Evolutionary conservation across 2,113 vertebrate species (phyloP), one percentile per base, ranked within the genome.

Genomic region (Callionymus lyra): DNA sequence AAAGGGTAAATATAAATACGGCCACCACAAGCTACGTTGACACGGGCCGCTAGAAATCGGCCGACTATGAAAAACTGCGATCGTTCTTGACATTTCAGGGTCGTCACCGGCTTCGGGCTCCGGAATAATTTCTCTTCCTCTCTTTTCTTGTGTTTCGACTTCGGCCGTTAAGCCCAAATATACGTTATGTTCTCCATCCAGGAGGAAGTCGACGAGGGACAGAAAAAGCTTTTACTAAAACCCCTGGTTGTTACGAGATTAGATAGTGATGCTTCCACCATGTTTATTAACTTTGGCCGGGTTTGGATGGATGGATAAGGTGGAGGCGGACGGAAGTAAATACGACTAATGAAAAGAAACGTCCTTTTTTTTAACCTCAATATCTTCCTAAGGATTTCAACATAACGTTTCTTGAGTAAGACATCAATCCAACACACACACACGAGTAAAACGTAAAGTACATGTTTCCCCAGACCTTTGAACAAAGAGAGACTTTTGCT

Each of bases 221-320:
- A 6, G 9, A 16, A 19, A 6, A 0, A 32, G 3, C 21, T 27
- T 4, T 5, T 27, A 8, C 21, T 8, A 37, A n/a, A n/a, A 45
- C 16, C 50, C 34, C 45, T 38, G 42, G 63, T 44, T 31, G 49
- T 13, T 0, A 48, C 41, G 36, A 55, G 55, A 70, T 70, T 61
- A 64, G 41, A 41, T 56, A 44, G 56, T 65, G 37, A 66, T 76
- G 72, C 74, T 76, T 72, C 68, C 59, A 63, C 73, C 21, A 27
- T 4, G 4, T 27, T 27, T n/a, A n/a, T n/a, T n/a, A n/a, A n/a
- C n/a, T n/a, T 27, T 27, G 21, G 21, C 21, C 21, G 8, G 21
- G 21, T 27, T 27, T 27, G 4, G 21, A 27, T 27, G 8, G 21
- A 5, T 27, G 4, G 8, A 27, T 8, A 27, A 27, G 4, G 8